Evolutionary conservation across 2,888 invertebrate genomes (phyloP).

Genomic region (Chloroclysta siterata): DNA sequence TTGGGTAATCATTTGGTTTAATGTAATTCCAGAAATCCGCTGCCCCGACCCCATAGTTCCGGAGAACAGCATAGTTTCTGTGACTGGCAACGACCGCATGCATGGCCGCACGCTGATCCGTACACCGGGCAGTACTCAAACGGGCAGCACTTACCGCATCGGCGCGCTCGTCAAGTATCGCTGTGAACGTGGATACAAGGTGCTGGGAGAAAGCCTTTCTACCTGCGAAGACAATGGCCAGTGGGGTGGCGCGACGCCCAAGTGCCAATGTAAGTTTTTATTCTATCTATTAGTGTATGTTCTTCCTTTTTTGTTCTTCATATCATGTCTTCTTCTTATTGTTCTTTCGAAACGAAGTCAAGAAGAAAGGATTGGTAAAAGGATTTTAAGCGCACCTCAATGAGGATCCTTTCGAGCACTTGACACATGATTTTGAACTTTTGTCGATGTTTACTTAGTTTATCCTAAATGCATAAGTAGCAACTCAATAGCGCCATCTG

Average conservation of each 20-base stretch:
- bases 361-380: no score
- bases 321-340: no score
- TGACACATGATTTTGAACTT: no score
- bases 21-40: conserved; percentile 88
- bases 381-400: no score
- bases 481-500: no score
- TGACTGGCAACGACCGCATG: conserved; percentile 95
- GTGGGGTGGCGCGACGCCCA: conserved; percentile 93
- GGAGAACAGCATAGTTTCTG: conserved; percentile 93
- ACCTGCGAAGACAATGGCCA: conserved; percentile 94
- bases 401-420: no score
- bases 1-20: background rate
- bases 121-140: conserved; percentile 88
- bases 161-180: conserved; percentile 94
- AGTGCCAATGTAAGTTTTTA: conserved; percentile 90
- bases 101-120: conserved; percentile 93
- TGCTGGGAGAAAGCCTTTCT: conserved; percentile 92
- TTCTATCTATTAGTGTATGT: background rate
- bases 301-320: no score
- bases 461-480: no score
- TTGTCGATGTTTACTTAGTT: no score
- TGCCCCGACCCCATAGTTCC: conserved; percentile 93
- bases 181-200: conserved; percentile 95
- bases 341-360: no score
- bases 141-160: conserved; percentile 92